Conservation (phyloP, 2,797 vertebrate genomes). For the Margarornis squamiger region DNA sequence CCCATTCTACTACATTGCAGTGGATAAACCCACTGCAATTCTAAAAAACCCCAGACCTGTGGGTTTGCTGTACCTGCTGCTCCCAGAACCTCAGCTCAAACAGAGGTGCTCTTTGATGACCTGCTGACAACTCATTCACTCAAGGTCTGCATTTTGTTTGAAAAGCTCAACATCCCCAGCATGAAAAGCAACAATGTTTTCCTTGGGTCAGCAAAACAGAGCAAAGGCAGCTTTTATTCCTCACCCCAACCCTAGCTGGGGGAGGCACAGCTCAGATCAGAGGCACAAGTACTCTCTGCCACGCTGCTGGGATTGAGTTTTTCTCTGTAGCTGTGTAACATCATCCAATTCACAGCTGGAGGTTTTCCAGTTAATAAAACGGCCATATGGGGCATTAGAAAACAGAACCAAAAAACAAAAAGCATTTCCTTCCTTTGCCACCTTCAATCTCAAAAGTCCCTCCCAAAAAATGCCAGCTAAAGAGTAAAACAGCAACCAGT, state of each 20-base stretch:
- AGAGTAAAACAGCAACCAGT: background rate
- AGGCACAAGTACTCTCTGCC: background rate
- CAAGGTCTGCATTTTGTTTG: background rate
- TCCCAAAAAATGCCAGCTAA: background rate
- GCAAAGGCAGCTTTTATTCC: background rate
- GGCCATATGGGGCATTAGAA: slow-evolving; percentile 19
- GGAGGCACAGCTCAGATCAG: background rate
- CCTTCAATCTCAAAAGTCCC: slow-evolving; percentile 26
- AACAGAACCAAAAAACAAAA: background rate
- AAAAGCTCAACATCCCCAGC: background rate
- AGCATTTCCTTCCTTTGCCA: slow-evolving; percentile 38
- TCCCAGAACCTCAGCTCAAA: background rate
- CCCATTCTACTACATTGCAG: background rate
- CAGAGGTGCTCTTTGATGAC: background rate
- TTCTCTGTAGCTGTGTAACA: slow-evolving; percentile 18
- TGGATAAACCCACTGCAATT: background rate
- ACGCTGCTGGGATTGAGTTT: background rate
- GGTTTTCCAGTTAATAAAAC: slow-evolving; percentile 25
- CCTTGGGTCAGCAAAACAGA: background rate
- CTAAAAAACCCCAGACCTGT: background rate
- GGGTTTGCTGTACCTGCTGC: background rate
- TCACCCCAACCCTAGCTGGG: background rate
- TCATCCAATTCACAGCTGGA: slow-evolving; percentile 55
- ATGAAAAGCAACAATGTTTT: background rate
- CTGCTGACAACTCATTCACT: background rate